Conservation (phyloP, 2,888 invertebrate species). For the Drosophila putrida region DNA sequence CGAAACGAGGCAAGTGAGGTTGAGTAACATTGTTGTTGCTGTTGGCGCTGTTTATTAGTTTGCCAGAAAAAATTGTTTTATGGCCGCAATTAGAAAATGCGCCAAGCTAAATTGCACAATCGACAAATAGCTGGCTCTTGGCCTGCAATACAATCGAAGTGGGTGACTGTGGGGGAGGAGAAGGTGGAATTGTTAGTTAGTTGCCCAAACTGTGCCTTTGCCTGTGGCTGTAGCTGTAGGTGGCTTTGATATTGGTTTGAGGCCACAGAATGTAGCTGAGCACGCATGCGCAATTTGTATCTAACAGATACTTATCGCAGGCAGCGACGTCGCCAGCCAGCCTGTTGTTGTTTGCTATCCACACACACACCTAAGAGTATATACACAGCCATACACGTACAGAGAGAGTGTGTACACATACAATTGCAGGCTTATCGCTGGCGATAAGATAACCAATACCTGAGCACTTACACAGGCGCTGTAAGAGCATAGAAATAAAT, state of each 20-base stretch:
- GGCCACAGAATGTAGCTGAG: constrained; percentile 55
- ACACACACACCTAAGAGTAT: constrained; percentile 31
- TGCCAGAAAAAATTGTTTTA: constrained; percentile 76
- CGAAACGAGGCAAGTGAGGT: constrained; percentile 35
- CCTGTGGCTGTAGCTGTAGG: not conserved
- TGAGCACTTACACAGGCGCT: constrained; percentile 24
- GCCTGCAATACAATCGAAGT: constrained; percentile 41
- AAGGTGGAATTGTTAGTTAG: constrained; percentile 12
- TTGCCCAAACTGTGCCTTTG: constrained; percentile 7
- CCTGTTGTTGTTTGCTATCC: constrained; percentile 59
- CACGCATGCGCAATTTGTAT: constrained; percentile 84
- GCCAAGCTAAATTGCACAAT: constrained; percentile 75
- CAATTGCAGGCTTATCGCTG: constrained; percentile 49
- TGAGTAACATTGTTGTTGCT: constrained; percentile 58
- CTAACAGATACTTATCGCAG: constrained; percentile 81
- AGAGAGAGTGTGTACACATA: constrained; percentile 15
- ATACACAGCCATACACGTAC: constrained; percentile 12
- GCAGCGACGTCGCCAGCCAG: constrained; percentile 18
- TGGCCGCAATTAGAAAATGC: constrained; percentile 74
- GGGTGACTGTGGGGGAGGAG: constrained; percentile 12
- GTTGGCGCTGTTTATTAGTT: constrained; percentile 74
- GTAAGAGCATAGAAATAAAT: constrained; percentile 68
- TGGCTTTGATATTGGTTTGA: constrained; percentile 37
- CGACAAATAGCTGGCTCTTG: constrained; percentile 56
- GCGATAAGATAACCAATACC: constrained; percentile 83